phyloP scores from a whole-genome alignment of 2,888 invertebrate species.

The Ferdinandea cuprea region DNA sequence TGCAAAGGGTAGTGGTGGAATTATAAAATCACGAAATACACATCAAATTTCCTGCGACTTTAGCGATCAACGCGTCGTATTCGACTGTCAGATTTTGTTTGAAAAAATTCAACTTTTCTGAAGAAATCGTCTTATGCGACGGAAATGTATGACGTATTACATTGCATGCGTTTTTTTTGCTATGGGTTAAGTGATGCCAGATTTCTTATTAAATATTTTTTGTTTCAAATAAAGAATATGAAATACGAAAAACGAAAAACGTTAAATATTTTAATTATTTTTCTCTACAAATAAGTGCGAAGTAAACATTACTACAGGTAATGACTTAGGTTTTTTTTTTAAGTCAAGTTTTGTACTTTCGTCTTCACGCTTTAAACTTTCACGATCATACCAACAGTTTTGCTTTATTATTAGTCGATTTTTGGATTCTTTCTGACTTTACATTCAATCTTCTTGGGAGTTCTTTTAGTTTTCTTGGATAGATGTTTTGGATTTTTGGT shows the following conservation, averaged over 20 bases:
- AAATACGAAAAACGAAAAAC: neutral
- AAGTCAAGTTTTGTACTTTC: too few species aligned
- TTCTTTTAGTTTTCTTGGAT: too few species aligned
- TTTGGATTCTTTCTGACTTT: too few species aligned
- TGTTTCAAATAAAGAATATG: neutral
- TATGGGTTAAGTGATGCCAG: slow-evolving; percentile 27
- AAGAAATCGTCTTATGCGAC: neutral
- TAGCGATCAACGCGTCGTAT: slow-evolving; percentile 55
- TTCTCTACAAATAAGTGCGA: too few species aligned
- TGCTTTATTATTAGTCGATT: too few species aligned
- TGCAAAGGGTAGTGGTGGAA: slow-evolving; percentile 26
- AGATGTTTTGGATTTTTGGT: too few species aligned
- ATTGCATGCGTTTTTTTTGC: neutral
- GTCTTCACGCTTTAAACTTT: too few species aligned
- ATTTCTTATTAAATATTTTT: neutral
- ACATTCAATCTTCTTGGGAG: too few species aligned
- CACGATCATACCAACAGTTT: too few species aligned
- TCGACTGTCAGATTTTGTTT: slow-evolving; percentile 69
- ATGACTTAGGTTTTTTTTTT: too few species aligned
- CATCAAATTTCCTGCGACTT: neutral
- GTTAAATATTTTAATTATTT: too few species aligned
- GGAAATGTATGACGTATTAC: neutral
- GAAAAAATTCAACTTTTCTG: slow-evolving; percentile 51
- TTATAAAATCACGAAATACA: slow-evolving; percentile 7
- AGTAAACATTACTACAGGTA: too few species aligned